Conservation (phyloP, 2,888 invertebrate species). For the Parelbella ahira region DNA sequence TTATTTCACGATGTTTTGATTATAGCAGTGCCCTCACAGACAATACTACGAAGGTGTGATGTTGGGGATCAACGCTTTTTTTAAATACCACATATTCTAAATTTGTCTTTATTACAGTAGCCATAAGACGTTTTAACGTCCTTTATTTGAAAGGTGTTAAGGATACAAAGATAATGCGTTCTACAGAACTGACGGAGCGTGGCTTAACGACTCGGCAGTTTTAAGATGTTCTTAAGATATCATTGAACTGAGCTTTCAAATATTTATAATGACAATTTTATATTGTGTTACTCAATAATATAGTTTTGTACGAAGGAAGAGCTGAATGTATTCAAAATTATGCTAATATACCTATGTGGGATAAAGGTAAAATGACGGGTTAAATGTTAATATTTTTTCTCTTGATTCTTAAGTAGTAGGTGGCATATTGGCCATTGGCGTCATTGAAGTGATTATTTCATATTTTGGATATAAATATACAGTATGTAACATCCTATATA, state of each 20-base stretch:
- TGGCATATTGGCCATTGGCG: no score
- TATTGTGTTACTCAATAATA: no score
- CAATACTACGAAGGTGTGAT: slow-evolving; percentile 45
- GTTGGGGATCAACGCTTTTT: slow-evolving; percentile 35
- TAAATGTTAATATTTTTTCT: no score
- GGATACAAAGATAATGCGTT: slow-evolving; percentile 34
- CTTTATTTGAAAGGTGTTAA: slow-evolving; percentile 30
- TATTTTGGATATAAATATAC: no score
- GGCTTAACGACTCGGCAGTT: slow-evolving; percentile 60
- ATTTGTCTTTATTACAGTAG: slow-evolving; percentile 31
- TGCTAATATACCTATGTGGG: no score
- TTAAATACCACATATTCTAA: slow-evolving; percentile 24
- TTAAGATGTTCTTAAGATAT: slow-evolving; percentile 40
- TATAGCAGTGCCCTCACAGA: slow-evolving; percentile 47
- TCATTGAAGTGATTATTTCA: no score
- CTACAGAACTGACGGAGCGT: slow-evolving; percentile 50
- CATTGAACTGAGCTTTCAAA: slow-evolving; percentile 4
- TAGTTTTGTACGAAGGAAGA: no score
- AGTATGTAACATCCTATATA: no score
- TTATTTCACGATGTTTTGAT: slow-evolving; percentile 70
- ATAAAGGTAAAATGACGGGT: no score
- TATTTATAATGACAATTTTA: slow-evolving; percentile 1
- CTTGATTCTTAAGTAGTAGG: no score
- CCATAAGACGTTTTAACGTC: slow-evolving; percentile 27
- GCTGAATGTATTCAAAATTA: no score